A percentile compares a stretch with the other conserved stretches of the same genome.
Conservation (phyloP, 2,797 vertebrate genomes). For the Lagodon rhomboides region DNA sequence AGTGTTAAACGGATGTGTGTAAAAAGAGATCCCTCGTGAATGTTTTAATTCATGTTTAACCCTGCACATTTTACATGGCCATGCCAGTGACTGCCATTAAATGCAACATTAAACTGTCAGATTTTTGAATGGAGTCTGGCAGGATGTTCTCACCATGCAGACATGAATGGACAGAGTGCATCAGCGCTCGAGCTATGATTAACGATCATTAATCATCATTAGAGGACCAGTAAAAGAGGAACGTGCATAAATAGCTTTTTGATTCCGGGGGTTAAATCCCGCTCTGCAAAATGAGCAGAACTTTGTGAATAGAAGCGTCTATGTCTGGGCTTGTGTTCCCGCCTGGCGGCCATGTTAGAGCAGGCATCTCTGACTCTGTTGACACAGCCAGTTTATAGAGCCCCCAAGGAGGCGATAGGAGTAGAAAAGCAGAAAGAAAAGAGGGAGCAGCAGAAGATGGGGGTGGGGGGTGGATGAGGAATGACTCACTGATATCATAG, state of each 20-base stretch:
- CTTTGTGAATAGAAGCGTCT: conserved; percentile 25
- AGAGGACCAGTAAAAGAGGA: conserved; percentile 3
- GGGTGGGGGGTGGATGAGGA: conserved; percentile 30
- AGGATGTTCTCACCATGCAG: conserved; percentile 24
- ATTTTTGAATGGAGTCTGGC: conserved; percentile 31
- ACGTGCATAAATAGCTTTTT: neutral
- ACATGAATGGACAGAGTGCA: conserved; percentile 28
- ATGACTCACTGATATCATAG: conserved; percentile 73
- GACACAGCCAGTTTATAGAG: conserved; percentile 55
- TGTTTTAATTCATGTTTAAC: conserved; percentile 6
- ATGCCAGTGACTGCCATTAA: conserved; percentile 24
- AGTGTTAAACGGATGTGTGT: neutral
- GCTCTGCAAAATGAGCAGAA: conserved; percentile 9
- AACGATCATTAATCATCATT: conserved; percentile 48
- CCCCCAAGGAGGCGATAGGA: conserved; percentile 43
- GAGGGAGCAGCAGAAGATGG: neutral
- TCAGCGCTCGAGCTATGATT: conserved; percentile 14
- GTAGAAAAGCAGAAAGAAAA: conserved; percentile 35
- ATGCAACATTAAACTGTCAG: conserved; percentile 25
- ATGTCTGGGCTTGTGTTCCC: conserved; percentile 47
- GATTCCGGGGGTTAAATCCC: conserved; percentile 7
- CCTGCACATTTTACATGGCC: neutral
- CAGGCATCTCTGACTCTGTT: conserved; percentile 60
- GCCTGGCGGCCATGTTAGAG: conserved; percentile 63
- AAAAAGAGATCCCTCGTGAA: neutral